A percentile compares a stretch with the other conserved stretches of the same genome.
Evolutionary conservation across 1,140 invertebrate genomes (phyloP).

Genomic region (Zaprionus ornatus): DNA sequence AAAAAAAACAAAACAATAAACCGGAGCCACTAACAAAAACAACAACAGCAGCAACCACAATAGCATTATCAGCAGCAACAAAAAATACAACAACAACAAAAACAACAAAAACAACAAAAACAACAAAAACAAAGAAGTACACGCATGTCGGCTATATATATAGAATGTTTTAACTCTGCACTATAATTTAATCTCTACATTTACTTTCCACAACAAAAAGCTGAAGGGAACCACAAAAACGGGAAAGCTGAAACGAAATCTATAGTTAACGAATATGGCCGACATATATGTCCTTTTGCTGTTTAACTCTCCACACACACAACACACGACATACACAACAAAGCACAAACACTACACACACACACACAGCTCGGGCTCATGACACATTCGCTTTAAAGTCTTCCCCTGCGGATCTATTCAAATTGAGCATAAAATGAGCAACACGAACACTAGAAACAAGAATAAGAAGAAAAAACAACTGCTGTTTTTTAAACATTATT

Average conservation of each 20-base stretch:
- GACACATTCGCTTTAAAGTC: not conserved
- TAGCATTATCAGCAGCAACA: not conserved
- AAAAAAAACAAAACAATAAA: not conserved
- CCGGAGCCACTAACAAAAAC: slow-evolving; percentile 1
- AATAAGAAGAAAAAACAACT: not conserved
- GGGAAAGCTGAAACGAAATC: not conserved
- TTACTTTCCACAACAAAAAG: not conserved
- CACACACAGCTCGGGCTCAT: not conserved
- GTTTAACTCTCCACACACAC: slow-evolving; percentile 10
- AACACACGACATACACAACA: slow-evolving; percentile 8
- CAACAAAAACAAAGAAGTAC: not conserved
- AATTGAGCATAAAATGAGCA: not conserved
- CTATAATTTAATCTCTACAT: not conserved
- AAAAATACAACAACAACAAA: slow-evolving; percentile 5
- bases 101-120: slow-evolving; percentile 2
- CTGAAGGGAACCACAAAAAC: not conserved
- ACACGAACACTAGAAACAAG: not conserved
- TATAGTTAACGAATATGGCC: not conserved
- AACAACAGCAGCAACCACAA: not conserved
- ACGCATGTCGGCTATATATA: slow-evolving; percentile 21
- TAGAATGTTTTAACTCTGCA: not conserved
- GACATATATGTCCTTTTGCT: slow-evolving; percentile 23
- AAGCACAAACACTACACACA: not conserved
- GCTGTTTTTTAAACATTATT: not conserved
- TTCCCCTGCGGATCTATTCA: too few relatives aligned